Base-by-base conservation (phyloP, 2,113 vertebrate species). In the Myocastor coypus region DNA sequence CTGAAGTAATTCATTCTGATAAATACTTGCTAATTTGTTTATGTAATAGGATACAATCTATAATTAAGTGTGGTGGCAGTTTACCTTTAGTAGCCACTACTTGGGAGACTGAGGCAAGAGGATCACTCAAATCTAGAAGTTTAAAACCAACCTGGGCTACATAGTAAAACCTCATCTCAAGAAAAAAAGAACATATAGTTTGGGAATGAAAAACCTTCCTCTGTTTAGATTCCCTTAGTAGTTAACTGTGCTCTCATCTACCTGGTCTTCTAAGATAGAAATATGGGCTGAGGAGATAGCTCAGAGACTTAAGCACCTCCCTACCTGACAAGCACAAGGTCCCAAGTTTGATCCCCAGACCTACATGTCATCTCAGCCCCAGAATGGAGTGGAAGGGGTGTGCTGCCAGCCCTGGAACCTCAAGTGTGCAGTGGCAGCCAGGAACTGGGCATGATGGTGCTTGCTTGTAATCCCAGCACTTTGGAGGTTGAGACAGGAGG, bases 1-100 rank as follows among this genome's bases (percentile, higher is more conserved):
- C 37, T 90, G 66, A 86, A 55, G 17, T 82, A 80, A 94, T 92
- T 92, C 63, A 61, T 50, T 89, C 75, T 75, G 40, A 82, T 75
- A 64, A 40, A 89, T 75, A 61, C 22, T 61, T 81, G 64, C 8
- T 87, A 40, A 88, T 92, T 94, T 83, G 42, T 77, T 86, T 87
- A 55, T 75, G 46, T 81, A 75, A 80, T 55, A 84, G 89, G 69
- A 88, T 63, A 80, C 9, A 90, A 32, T 64, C 87, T 90, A 40
- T 73, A 40, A 20, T 37, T 19, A 40, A 22, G 37, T 73, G 37
- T 73, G n/a, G 37, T 73, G 37, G 69, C 37, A 12, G 5, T 37
- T 40, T 73, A 73, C n/a, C 69, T 73, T n/a, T 40, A 24, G 69
- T 71, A 40, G 34, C 68, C 19, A 17, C 68, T 37, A 69, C 7